Base-by-base conservation (phyloP, 2,797 vertebrate species). In the Synanceia verrucosa region DNA sequence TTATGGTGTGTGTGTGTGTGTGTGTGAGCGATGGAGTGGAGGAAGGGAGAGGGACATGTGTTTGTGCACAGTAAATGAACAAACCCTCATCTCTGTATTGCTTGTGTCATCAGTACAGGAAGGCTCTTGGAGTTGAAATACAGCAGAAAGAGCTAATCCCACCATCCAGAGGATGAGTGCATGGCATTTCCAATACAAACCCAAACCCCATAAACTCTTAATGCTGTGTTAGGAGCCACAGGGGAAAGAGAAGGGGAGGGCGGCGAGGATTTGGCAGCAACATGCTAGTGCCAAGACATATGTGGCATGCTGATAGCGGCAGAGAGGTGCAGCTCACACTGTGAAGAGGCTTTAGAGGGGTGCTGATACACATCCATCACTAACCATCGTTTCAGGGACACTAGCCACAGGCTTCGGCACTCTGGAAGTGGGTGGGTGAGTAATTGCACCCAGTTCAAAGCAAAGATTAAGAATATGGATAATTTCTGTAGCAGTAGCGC, bases 251-350 rank as follows among this genome's bases (percentile, higher is more conserved):
- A 69, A 76, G 48, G 79, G 80, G 82, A 72, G 81, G 84, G 83
- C n/a, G 62, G 63, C 18, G 76, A 82, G 88, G 86, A 89, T 90
- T 92, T 92, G 88, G 90, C 90, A 89, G 82, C 78, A 78, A 89
- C 86, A 90, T 86, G 88, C 83, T 76, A 86, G 87, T 85, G 86
- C 85, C 85, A 87, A 88, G 87, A 91, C 90, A 93, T 91, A 92
- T 89, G 89, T 91, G 90, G 89, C 89, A 87, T 90, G 91, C 89
- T 91, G 88, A 92, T 89, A 88, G 89, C 86, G 73, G 79, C 34
- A 66, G 83, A 86, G 84, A 88, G 90, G 82, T 88, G 82, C 85
- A 82, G 87, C 84, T 92, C 83, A 83, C 86, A 74, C 84, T 78
- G 83, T 74, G 87, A 73, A 70, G 79, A 80, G 36, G 86, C 77